Evolutionary conservation across 2,888 invertebrate species (phyloP), one percentile per base, ranked within the genome.

Genomic region (Stegophylla sp.): DNA sequence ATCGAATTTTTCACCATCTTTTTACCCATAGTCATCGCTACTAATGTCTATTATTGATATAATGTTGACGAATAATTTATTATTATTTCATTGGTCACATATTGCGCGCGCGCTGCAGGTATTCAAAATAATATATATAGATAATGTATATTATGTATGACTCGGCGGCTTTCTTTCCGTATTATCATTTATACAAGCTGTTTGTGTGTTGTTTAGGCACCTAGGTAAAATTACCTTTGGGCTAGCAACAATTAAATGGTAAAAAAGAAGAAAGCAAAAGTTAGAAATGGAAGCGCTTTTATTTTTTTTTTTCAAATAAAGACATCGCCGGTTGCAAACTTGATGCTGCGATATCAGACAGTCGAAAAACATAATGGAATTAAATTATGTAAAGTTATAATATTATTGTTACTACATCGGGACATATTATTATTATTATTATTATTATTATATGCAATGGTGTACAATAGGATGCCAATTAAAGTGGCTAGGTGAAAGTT

Each of bases 381-480:
- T 17, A 26, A 86, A 77, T 61, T 77, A 34, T 63, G 79, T 66
- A 64, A 67, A 72, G 45, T n/a, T 82, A 45, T 5, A 13, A n/a
- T n/a, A n/a, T n/a, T n/a, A n/a, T 13, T 53, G 34, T 74, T 48
- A 56, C 48, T 48, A 69, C 75, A 45, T 63, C 56, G 61, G 23
- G 61, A 41, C 45, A 43, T 15, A 61, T 17, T 28, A 26, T n/a
- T n/a, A n/a, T n/a, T n/a, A n/a, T n/a, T n/a, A n/a, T n/a, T n/a
- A n/a, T n/a, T n/a, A n/a, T n/a, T n/a, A n/a, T n/a, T n/a, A 15
- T n/a, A n/a, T 20, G 45, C 61, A n/a, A n/a, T n/a, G 41, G 20
- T 20, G 28, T 71, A 79, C 79, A 79, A 79, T 79, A 34, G 79
- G 79, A 79, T 63, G 79, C 71, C 79, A 79, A 79, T 79, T 79